Base-by-base conservation (phyloP, 2,797 vertebrate species). In the Chelon labrosus region DNA sequence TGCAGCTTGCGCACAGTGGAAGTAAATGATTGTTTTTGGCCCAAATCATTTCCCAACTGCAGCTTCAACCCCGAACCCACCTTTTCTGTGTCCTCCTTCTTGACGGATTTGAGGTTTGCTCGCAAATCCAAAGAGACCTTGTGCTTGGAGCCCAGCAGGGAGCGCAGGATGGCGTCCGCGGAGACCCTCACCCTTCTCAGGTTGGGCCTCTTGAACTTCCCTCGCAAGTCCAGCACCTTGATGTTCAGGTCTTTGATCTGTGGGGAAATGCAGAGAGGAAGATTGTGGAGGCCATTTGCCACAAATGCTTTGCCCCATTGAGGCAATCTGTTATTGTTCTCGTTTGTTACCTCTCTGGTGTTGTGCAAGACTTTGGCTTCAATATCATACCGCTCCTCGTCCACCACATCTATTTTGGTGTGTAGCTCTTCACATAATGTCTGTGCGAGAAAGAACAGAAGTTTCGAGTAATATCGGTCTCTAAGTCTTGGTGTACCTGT, bases 31-130 rank as follows among this genome's bases (percentile, higher is more conserved):
- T 46, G 44, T n/a, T 46, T 46, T 17, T n/a, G 44, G 16, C 44
- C 44, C 6, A 7, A 46, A 46, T 8, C 4, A 17, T 42, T 19
- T 19, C 17, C n/a, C 14, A 16, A 6, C 12, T 17, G 44, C 10
- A 7, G 8, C 41, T 56, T 37, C 65, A 49, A 25, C n/a, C 4
- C 1, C 3, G 9, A 57, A 41, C 89, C 17, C 73, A 97, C 97
- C 96, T 99, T 99, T 90, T 99, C 98, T 0, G 97, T 96, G 91
- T 99, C 98, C 47, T 99, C 97, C 87, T 99, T 99, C 94, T 98
- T 99, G 80, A 99, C 97, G 1, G 98, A 99, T 83, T 99, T 99
- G 44, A 99, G 95, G 89, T 99, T 99, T 35, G 97, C 97, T 64
- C 97, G 84, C 39, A 99, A 94, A 20, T 99, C 98, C 97, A 99